Percentiles rank a stretch among this genome's conserved stretches.
These are phyloP conservation scores for Excalfactoria chinensis DNA, from an alignment of 2,113 vertebrate genomes.

Conservation along the genomic window DNA sequence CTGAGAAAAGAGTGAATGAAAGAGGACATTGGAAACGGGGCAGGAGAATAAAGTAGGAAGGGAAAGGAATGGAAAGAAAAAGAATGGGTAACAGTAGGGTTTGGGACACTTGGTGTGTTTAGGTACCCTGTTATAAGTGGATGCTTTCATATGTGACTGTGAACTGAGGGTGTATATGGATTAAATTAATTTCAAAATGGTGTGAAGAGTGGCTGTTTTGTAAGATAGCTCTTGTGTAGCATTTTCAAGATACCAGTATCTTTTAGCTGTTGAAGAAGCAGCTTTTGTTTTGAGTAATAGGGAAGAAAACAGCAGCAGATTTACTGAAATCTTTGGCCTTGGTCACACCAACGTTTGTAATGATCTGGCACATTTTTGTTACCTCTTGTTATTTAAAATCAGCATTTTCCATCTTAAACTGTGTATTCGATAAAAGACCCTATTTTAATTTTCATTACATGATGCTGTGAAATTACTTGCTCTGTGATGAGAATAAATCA, in stretches of 20 bases:
- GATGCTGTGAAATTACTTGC: not conserved
- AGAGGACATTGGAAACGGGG: not conserved
- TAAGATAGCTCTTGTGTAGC: not conserved
- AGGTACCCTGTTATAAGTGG: not conserved
- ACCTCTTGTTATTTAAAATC: not conserved
- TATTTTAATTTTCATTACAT: not conserved
- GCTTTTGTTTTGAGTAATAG: slow-evolving; percentile 8
- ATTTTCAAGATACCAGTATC: not conserved
- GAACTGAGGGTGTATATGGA: fast-evolving
- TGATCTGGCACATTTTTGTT: not conserved
- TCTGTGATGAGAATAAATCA: not conserved
- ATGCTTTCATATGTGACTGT: not conserved
- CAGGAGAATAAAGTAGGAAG: not conserved
- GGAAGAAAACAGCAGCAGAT: not conserved
- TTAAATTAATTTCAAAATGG: not conserved
- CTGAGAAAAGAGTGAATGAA: not conserved
- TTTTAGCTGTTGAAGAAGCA: not conserved
- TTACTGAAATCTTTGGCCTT: not conserved
- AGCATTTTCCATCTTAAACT: not conserved
- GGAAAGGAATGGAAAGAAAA: not conserved
- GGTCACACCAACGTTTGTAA: not conserved
- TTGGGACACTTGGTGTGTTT: not conserved
- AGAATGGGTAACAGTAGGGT: not conserved
- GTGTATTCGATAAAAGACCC: not conserved
- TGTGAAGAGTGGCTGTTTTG: not conserved